phyloP scores from a whole-genome alignment of 2,113 vertebrate species.

The Phoxinus phoxinus region DNA sequence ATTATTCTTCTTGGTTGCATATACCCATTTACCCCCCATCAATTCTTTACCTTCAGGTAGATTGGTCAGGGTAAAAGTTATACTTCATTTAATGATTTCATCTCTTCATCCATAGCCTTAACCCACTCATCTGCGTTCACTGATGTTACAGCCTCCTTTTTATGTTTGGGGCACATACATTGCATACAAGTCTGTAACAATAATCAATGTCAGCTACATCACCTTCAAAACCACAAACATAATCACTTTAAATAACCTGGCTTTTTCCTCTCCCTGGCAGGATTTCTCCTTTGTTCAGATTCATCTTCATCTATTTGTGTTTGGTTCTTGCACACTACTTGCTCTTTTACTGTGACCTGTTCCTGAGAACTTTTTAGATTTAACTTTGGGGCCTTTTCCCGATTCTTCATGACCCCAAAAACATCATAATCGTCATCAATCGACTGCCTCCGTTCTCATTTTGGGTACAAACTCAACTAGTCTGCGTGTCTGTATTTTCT shows the following conservation, averaged over 20 bases:
- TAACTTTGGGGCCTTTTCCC: neutral
- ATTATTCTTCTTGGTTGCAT: neutral
- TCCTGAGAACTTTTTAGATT: neutral
- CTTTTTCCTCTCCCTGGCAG: too few relatives aligned
- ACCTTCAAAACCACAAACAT: too few relatives aligned
- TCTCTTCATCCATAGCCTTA: neutral
- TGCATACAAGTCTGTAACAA: neutral
- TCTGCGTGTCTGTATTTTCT: neutral
- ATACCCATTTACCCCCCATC: neutral
- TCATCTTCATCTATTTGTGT: too few relatives aligned
- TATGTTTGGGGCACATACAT: slow-evolving; percentile 4
- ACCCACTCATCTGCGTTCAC: neutral
- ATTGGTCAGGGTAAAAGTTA: neutral
- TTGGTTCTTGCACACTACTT: too few relatives aligned
- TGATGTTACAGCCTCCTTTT: neutral
- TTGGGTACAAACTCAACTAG: neutral
- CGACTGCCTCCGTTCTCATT: neutral
- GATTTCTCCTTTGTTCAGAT: too few relatives aligned
- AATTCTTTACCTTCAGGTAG: neutral
- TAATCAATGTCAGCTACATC: neutral
- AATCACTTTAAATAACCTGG: too few relatives aligned
- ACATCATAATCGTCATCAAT: neutral
- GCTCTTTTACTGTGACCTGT: too few relatives aligned
- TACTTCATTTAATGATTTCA: neutral
- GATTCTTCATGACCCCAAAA: neutral